phyloP scores from a whole-genome alignment of 2,797 vertebrate genomes.

The Chelon auratus region DNA sequence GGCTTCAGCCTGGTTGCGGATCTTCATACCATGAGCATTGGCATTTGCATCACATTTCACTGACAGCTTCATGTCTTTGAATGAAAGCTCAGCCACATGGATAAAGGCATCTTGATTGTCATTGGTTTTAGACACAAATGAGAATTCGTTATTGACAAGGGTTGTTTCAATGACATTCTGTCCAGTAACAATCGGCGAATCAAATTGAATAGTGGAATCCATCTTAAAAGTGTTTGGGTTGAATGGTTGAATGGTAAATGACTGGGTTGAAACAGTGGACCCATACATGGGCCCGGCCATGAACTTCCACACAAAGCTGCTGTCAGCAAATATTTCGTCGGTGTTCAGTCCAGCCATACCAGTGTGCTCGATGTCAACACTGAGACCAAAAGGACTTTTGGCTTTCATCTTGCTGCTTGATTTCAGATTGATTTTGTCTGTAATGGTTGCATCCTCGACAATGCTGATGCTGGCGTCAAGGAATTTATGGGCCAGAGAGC shows the following conservation, averaged over 20 bases:
- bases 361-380: constrained; percentile 79
- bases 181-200: constrained; percentile 85
- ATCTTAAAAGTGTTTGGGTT: constrained; percentile 75
- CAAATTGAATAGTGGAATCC: constrained; percentile 85
- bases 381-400: constrained; percentile 85
- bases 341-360: constrained; percentile 73
- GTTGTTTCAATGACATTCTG: constrained; percentile 84
- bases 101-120: constrained; percentile 83
- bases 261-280: constrained; percentile 78
- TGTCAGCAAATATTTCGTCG: constrained; percentile 76
- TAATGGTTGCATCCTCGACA: constrained; percentile 75
- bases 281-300: constrained; percentile 83
- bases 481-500: constrained; percentile 87
- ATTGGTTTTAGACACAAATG: constrained; percentile 86
- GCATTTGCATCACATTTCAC: constrained; percentile 87
- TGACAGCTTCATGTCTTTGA: constrained; percentile 84
- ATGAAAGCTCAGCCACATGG: constrained; percentile 85
- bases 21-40: constrained; percentile 78
- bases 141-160: constrained; percentile 78
- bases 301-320: constrained; percentile 82
- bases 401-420: constrained; percentile 82
- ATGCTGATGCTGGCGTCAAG: constrained; percentile 86
- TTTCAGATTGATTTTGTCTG: constrained; percentile 71
- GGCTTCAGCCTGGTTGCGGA: constrained; percentile 86
- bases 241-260: constrained; percentile 74